Evolutionary conservation across 2,888 invertebrate genomes (phyloP), one percentile per base, ranked within the genome.

Genomic region (Ditylenchus weischeri): DNA sequence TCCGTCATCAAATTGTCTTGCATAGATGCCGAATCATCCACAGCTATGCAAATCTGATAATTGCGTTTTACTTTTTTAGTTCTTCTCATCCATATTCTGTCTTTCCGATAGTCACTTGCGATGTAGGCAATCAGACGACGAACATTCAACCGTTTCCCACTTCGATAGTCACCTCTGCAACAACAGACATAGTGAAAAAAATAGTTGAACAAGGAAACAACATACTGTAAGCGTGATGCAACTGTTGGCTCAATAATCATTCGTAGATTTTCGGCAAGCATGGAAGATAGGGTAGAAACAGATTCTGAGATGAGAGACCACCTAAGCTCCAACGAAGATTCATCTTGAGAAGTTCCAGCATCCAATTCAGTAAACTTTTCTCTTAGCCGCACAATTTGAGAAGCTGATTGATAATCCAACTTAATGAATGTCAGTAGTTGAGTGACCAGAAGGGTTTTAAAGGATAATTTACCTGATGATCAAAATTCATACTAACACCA

Each of bases 131-230:
- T 94, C 65, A 99, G 91, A 80, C 91, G 92, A 58, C 95, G 88
- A 96, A 99, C 98, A 85, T 98, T 99, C 63, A 99, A 90, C 10
- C 98, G 88, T 70, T 93, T 90, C 0, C 98, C 98, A 0, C 93
- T 95, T 63, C 94, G 88, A 84, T 91, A 98, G 85, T 99, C 98
- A 23, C 98, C 98, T 85, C 85, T 86, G 69, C 36, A 77, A 67
- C 50, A 21, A 36, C 10, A 49, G n/a, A n/a, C 4, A 18, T 23
- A 5, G 36, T 70, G 2, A 11, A n/a, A 0, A n/a, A 18, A 7
- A 21, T 43, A 13, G 15, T 8, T 43, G 15, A 13, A 43, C 43
- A 15, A 43, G 18, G 8, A 23, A 58, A 47, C 19, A 54, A 67
- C 78, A 59, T 75, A 86, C 85, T 88, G 91, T 47, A 93, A 86